Percentiles rank a stretch among this genome's conserved stretches.
phyloP scores from a whole-genome alignment of 2,113 vertebrate species.

The Paedocypris sp. region DNA sequence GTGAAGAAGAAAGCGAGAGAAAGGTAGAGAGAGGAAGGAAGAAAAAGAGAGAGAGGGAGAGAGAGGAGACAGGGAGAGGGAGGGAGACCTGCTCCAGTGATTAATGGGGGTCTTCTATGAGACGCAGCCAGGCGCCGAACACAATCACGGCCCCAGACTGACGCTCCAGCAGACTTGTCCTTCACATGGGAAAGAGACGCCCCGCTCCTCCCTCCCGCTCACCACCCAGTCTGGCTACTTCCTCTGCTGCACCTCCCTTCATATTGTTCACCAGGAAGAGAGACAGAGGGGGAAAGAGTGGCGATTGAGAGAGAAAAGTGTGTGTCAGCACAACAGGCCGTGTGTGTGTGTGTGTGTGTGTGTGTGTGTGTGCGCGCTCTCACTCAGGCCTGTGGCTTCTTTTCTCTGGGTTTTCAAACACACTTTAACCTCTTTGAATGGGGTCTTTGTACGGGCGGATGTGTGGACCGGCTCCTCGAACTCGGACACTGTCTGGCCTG shows the following conservation, averaged over 20 bases:
- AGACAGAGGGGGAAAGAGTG: conserved; percentile 31
- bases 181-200: conserved; percentile 58
- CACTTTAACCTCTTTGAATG: conserved; percentile 66
- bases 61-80: conserved; percentile 19
- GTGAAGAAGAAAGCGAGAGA: too few species aligned
- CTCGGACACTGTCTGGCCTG: too few species aligned
- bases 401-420: conserved; percentile 56
- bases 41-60: too few species aligned
- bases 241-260: conserved; percentile 32
- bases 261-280: conserved; percentile 37
- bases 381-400: conserved; percentile 46
- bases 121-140: conserved; percentile 53
- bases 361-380: conserved; percentile 38
- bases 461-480: conserved; percentile 60
- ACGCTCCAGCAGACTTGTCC: conserved; percentile 58
- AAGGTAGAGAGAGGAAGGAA: background rate
- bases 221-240: conserved; percentile 27
- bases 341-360: conserved; percentile 7
- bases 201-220: conserved; percentile 34
- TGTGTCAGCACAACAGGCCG: conserved; percentile 39
- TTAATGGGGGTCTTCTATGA: conserved; percentile 65
- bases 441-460: conserved; percentile 63
- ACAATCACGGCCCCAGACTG: conserved; percentile 57
- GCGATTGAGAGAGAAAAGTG: too few species aligned
- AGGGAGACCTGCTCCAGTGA: conserved; percentile 57